Evolutionary conservation across 2,113 vertebrate species (phyloP).

Genomic region (Charina bottae): DNA sequence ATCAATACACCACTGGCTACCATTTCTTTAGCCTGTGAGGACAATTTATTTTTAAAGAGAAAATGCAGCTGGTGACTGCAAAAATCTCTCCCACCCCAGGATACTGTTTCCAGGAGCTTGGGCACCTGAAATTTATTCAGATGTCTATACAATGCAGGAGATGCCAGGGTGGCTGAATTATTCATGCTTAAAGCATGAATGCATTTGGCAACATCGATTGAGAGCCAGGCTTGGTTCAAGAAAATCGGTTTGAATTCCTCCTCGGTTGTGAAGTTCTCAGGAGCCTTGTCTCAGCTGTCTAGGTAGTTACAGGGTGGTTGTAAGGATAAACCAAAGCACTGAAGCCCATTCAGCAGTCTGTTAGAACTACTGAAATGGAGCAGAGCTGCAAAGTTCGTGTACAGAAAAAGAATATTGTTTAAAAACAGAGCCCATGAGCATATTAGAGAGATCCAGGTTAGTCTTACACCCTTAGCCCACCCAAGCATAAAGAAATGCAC

Average conservation of each 20-base stretch:
- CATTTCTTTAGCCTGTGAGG: neutral
- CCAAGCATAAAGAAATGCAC: too few species aligned
- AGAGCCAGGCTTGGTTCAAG: neutral
- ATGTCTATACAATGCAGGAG: neutral
- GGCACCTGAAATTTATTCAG: neutral
- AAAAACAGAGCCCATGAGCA: too few species aligned
- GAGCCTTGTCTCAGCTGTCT: neutral
- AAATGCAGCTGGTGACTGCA: neutral
- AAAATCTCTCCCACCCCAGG: neutral
- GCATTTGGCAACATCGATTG: slow-evolving; percentile 6
- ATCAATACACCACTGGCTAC: neutral
- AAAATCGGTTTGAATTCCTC: neutral
- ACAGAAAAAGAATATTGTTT: too few species aligned
- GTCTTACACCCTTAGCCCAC: too few species aligned
- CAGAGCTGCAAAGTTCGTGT: too few species aligned
- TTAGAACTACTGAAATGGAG: too few species aligned
- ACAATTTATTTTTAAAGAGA: neutral
- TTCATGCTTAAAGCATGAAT: slow-evolving; percentile 5
- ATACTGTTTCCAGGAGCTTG: slow-evolving; percentile 31
- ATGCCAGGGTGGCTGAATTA: neutral
- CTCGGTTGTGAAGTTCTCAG: neutral
- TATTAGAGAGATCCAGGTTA: too few species aligned
- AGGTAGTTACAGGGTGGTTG: neutral
- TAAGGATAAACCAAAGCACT: neutral
- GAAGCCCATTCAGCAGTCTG: too few species aligned